phyloP scores from a whole-genome alignment of 2,113 vertebrate genomes.

The Cyanoramphus novaezelandiae region DNA sequence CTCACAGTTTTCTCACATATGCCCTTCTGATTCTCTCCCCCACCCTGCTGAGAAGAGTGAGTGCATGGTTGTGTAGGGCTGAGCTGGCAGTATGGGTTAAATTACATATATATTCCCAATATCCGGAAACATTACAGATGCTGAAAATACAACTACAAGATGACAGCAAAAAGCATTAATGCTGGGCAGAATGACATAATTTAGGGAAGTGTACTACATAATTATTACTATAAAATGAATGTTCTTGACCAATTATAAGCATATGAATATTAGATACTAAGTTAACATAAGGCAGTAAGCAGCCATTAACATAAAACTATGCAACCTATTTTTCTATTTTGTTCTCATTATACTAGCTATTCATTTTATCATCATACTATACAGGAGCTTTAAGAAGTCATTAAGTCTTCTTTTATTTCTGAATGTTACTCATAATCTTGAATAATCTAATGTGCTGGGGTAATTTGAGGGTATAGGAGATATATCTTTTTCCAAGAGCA shows the following conservation, averaged over 20 bases:
- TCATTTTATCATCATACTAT: background rate
- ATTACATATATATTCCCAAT: background rate
- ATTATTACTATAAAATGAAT: background rate
- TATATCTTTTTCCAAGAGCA: background rate
- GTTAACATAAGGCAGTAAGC: background rate
- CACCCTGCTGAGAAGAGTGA: background rate
- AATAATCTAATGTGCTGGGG: background rate
- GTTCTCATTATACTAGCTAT: background rate
- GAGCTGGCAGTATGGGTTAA: background rate
- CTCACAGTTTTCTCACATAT: background rate
- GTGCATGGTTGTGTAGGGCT: rapidly evolving
- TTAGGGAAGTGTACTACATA: background rate
- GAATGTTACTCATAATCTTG: background rate
- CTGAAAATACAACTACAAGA: background rate
- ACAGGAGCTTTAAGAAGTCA: background rate
- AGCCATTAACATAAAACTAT: background rate
- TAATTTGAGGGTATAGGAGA: background rate
- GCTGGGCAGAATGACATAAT: background rate
- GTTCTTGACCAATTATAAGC: background rate
- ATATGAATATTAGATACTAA: background rate
- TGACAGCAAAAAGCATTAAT: background rate
- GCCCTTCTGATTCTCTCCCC: rapidly evolving
- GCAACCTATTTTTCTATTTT: background rate
- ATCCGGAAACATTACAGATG: background rate
- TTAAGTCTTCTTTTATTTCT: background rate